Percentiles rank a stretch among this genome's conserved stretches.
Conservation (phyloP, 2,113 vertebrate species). For the Saimiri boliviensis region DNA sequence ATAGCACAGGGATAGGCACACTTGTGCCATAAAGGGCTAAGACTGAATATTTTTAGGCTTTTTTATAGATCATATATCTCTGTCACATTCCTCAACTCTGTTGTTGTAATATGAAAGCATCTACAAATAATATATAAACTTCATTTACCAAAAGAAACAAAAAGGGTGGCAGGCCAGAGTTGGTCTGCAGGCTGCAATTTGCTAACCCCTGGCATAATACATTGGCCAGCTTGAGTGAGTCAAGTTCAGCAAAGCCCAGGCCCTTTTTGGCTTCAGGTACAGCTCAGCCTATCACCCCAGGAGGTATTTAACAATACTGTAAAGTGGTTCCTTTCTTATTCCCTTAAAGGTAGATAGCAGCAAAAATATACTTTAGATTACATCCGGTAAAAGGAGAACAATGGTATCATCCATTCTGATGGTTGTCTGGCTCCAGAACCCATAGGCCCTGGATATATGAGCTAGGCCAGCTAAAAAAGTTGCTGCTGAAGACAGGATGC, state of each 20-base stretch:
- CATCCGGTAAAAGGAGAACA: not conserved
- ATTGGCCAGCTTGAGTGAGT: not conserved
- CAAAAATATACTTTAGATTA: not conserved
- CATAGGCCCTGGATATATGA: not conserved
- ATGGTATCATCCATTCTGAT: not conserved
- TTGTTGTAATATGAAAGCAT: not conserved
- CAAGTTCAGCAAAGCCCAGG: not conserved
- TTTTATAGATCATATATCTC: not conserved
- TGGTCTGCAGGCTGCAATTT: not conserved
- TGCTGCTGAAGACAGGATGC: not conserved
- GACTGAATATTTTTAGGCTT: not conserved
- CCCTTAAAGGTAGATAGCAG: not conserved
- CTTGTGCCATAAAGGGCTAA: not conserved
- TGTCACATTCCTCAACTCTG: not conserved
- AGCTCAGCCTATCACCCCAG: not conserved
- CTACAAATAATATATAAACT: not conserved
- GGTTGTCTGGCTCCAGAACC: not conserved
- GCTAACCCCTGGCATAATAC: not conserved
- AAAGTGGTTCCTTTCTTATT: not conserved
- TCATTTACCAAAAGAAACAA: not conserved
- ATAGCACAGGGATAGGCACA: not conserved
- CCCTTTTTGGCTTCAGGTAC: not conserved
- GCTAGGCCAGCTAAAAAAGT: not conserved
- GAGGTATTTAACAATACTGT: not conserved
- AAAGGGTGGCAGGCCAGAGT: not conserved